These are phyloP conservation scores for Scolopax rusticola DNA, from an alignment of 2,797 vertebrate species.

Conservation along the genomic window DNA sequence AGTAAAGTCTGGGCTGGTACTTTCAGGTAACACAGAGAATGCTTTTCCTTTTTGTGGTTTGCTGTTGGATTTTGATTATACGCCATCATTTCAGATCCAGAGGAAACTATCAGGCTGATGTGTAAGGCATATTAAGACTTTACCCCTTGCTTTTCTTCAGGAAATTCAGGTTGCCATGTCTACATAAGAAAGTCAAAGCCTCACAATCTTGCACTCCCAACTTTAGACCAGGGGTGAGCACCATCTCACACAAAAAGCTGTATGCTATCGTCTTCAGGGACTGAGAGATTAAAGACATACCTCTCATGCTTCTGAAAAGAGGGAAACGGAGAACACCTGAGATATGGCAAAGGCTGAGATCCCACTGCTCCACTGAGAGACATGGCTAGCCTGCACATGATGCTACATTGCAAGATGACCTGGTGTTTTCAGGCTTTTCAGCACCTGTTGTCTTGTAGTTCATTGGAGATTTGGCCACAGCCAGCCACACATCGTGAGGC, in stretches of 20 bases:
- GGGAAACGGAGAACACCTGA: neutral
- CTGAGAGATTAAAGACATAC: neutral
- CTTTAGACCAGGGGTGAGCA: neutral
- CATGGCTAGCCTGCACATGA: neutral
- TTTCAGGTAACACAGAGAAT: neutral
- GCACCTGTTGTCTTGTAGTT: neutral
- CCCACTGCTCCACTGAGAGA: neutral
- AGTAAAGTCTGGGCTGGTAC: neutral
- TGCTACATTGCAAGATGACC: neutral
- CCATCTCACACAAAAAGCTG: neutral
- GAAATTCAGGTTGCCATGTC: neutral
- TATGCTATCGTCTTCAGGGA: neutral
- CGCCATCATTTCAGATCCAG: neutral
- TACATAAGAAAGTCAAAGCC: neutral
- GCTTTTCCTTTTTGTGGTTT: neutral
- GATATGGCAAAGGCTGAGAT: neutral
- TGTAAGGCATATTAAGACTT: neutral
- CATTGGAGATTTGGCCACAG: neutral
- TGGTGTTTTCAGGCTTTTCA: neutral
- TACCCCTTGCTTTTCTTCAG: neutral
- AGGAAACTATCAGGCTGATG: neutral
- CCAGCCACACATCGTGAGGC: neutral
- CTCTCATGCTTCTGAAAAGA: neutral
- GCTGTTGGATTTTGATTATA: neutral
- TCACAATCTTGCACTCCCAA: neutral